These are phyloP conservation scores for Arnoldichthys spilopterus DNA, from an alignment of 2,797 vertebrate genomes.

Conservation along the genomic window DNA sequence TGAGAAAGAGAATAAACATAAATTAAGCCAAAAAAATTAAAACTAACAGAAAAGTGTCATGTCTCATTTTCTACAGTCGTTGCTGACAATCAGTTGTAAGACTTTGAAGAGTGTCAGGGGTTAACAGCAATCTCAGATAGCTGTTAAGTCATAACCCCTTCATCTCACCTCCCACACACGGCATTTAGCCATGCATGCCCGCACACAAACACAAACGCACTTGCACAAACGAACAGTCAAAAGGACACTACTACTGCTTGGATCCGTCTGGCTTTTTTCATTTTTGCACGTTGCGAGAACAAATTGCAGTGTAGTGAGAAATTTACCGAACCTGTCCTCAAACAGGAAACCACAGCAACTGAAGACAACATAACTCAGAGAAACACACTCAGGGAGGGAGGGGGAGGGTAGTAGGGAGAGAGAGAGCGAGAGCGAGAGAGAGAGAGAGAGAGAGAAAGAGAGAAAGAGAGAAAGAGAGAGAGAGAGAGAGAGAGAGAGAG, in stretches of 20 bases:
- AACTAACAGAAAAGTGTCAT: not conserved
- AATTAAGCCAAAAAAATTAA: not conserved
- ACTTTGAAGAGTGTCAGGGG: not conserved
- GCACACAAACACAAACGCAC: not conserved
- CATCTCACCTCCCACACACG: slow-evolving; percentile 19
- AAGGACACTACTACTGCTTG: not conserved
- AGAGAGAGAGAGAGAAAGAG: too few relatives aligned
- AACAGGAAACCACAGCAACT: slow-evolving; percentile 79
- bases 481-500: too few relatives aligned
- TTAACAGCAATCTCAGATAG: slow-evolving; percentile 1
- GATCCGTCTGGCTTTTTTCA: slow-evolving; percentile 9
- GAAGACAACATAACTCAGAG: slow-evolving; percentile 60
- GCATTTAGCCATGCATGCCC: slow-evolving; percentile 38
- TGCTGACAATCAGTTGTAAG: not conserved
- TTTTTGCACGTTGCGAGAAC: slow-evolving; percentile 42
- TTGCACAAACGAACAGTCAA: slow-evolving; percentile 26
- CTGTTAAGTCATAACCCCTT: slow-evolving; percentile 38
- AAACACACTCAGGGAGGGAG: not conserved
- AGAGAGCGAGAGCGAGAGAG: too few relatives aligned
- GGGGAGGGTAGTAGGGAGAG: too few relatives aligned
- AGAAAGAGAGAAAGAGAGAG: too few relatives aligned
- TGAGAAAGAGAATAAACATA: not conserved
- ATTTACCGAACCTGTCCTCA: slow-evolving; percentile 53
- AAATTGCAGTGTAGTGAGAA: slow-evolving; percentile 42
- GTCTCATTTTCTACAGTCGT: too few relatives aligned